Conservation (phyloP, 2,113 vertebrate species). For the Elephas maximus region DNA sequence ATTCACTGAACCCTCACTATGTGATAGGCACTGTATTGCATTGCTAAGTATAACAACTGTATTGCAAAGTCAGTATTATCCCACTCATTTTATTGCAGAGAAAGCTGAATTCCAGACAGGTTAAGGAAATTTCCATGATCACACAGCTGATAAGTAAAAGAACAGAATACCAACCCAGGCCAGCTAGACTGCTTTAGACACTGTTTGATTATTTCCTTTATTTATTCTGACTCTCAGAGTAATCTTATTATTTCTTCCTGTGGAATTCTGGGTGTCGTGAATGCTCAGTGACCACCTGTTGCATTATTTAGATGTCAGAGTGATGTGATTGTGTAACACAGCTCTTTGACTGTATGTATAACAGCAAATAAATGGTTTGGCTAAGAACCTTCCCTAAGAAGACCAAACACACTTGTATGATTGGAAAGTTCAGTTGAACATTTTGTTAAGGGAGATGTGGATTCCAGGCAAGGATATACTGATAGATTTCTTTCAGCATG, state of each 20-base stretch:
- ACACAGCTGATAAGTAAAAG: background rate
- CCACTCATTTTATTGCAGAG: background rate
- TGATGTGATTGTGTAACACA: background rate
- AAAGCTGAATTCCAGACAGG: background rate
- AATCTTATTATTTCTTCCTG: background rate
- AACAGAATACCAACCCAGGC: background rate
- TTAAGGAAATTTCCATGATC: background rate
- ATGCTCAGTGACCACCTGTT: background rate
- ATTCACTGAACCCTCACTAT: background rate
- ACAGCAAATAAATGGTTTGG: background rate
- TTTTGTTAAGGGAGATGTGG: background rate
- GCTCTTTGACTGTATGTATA: background rate
- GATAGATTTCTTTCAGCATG: slow-evolving; percentile 3
- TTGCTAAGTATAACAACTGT: background rate
- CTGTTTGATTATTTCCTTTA: background rate
- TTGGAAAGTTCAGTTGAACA: background rate
- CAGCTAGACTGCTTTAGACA: background rate
- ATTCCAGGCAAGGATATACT: background rate
- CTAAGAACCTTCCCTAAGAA: background rate
- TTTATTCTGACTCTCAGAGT: background rate
- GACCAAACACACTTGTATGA: background rate
- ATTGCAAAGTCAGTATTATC: background rate
- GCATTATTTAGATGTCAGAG: slow-evolving; percentile 24
- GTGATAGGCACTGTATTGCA: background rate
- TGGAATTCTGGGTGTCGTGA: background rate